Percentiles rank a stretch among this genome's conserved stretches.
These are phyloP conservation scores for Megamerina dolium DNA, from an alignment of 2,888 invertebrate species.

Conservation along the genomic window DNA sequence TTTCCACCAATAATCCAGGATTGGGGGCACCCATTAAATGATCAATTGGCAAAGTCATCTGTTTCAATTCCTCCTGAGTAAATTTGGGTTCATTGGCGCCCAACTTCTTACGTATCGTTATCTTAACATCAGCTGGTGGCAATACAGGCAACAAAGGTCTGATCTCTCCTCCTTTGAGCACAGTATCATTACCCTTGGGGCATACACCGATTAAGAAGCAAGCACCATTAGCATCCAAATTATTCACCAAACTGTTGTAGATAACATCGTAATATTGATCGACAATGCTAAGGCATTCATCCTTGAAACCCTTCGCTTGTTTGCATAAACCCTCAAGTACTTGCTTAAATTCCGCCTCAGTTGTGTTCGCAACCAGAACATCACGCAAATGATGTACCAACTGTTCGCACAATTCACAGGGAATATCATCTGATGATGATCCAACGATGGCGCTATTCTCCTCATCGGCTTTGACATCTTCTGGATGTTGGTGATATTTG, in stretches of 20 bases:
- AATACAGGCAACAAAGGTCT: slow-evolving; percentile 57
- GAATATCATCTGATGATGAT: slow-evolving; percentile 56
- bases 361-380: slow-evolving; percentile 76
- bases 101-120: slow-evolving; percentile 38
- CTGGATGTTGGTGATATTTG: slow-evolving; percentile 58
- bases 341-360: slow-evolving; percentile 72
- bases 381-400: slow-evolving; percentile 73
- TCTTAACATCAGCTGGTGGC: slow-evolving; percentile 48
- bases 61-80: slow-evolving; percentile 37
- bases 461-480: slow-evolving; percentile 54
- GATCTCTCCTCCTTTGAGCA: slow-evolving; percentile 47
- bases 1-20: slow-evolving; percentile 41
- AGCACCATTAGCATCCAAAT: slow-evolving; percentile 62
- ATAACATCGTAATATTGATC: slow-evolving; percentile 71
- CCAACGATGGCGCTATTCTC: slow-evolving; percentile 55
- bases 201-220: slow-evolving; percentile 61
- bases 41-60: slow-evolving; percentile 54
- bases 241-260: slow-evolving; percentile 63
- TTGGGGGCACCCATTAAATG: slow-evolving; percentile 46
- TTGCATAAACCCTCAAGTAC: slow-evolving; percentile 74
- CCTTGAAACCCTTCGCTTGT: slow-evolving; percentile 66
- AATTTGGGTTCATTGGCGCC: slow-evolving; percentile 42
- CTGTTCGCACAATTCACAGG: slow-evolving; percentile 82
- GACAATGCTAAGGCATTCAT: slow-evolving; percentile 70
- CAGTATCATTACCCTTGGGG: slow-evolving; percentile 32